phyloP scores from a whole-genome alignment of 2,888 invertebrate genomes.

The Aproaerema taeniolella region DNA sequence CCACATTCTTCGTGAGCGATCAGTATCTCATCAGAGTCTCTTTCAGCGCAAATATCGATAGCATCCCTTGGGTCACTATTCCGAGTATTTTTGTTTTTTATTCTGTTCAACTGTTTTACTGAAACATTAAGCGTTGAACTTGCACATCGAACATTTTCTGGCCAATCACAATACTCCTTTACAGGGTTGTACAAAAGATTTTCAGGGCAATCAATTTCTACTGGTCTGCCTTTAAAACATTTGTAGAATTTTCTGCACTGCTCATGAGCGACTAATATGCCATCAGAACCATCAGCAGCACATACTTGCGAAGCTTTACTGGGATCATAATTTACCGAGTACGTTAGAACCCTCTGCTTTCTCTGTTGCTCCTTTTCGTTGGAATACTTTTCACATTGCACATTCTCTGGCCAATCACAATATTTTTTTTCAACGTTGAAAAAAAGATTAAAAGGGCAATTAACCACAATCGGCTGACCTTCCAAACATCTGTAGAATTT shows the following conservation, averaged over 20 bases:
- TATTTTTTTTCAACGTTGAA: conserved; percentile 29
- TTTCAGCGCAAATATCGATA: conserved; percentile 16
- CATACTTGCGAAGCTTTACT: conserved; percentile 32
- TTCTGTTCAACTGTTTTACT: no score
- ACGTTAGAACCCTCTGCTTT: no score
- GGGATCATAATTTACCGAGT: conserved; percentile 18
- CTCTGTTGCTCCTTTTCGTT: no score
- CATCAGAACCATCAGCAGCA: conserved; percentile 28
- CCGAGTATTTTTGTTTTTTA: no score
- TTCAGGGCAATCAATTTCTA: conserved; percentile 26
- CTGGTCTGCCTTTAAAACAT: conserved; percentile 30
- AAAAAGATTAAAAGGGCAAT: conserved; percentile 28
- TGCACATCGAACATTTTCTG: no score
- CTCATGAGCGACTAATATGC: conserved; percentile 32
- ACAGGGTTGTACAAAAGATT: conserved; percentile 31
- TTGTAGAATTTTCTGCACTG: conserved; percentile 37
- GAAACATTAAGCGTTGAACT: no score
- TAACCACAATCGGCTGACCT: conserved; percentile 26
- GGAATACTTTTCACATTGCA: no score
- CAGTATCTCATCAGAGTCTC: conserved; percentile 18
- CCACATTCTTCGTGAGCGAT: conserved; percentile 33
- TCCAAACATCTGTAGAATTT: conserved; percentile 34
- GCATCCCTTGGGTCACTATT: conserved; percentile 23
- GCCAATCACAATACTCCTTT: conserved; percentile 37
- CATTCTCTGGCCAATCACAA: conserved; percentile 40